Evolutionary conservation across 2,797 vertebrate genomes (phyloP), one percentile per base, ranked within the genome.

Genomic region (Chrysocyon brachyurus): DNA sequence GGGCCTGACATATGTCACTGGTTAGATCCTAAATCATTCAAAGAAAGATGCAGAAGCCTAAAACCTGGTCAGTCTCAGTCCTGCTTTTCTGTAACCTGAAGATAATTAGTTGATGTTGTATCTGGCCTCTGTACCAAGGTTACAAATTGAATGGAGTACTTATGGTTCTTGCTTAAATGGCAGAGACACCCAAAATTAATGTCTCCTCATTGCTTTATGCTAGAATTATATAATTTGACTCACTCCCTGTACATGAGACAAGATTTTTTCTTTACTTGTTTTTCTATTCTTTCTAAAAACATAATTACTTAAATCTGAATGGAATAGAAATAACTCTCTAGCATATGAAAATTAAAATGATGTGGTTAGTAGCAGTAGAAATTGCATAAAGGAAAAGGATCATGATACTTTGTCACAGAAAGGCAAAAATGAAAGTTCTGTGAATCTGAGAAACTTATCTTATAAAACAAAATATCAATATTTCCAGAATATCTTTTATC

Each of bases 21-120:
- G 95, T 81, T 91, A 70, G 86, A 87, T 64, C 4, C 26, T 86
- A 90, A 84, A 66, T 68, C 90, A 91, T 72, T 12, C 72, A 59
- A 16, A 26, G 73, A 85, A 97, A 72, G 64, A 70, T 49, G 3
- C 4, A 83, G 31, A 75, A 12, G 15, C 46, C 28, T 31, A 31
- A 81, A 95, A 28, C 64, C 17, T 95, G 3, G 2, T 84, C 61
- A 63, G 26, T 57, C n/a, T 90, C 66, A 57, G 11, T 36, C 22
- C 17, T 79, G 52, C 40, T 94, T 86, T 87, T 56, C 78, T 90
- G 7, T 46, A 68, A 33, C 17, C 24, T 84, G 31, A 9, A 64
- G 57, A 14, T 77, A 14, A 91, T 81, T 87, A 68, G 54, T 31
- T 33, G 17, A 11, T 33, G 11, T 59, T 57, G 2, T 85, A 17